Evolutionary conservation across 2,797 vertebrate species (phyloP).

Genomic region (Gallinago stenura): DNA sequence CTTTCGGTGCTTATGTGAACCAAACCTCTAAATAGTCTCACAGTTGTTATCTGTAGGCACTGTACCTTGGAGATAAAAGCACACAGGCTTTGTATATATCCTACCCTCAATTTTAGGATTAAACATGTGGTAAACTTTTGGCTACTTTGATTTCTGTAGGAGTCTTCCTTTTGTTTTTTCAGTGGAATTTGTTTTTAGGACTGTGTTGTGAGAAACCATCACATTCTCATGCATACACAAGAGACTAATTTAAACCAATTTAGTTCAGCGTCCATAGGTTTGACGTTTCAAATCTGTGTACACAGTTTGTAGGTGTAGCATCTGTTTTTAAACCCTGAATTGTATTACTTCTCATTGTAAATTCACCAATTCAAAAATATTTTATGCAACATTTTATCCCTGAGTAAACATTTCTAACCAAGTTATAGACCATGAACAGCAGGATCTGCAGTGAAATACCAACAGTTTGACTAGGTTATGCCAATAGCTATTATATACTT

Average conservation of each 20-base stretch:
- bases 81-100: neutral
- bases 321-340: neutral
- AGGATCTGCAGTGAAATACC: neutral
- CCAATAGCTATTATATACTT: neutral
- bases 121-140: neutral
- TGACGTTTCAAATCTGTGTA: neutral
- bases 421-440: neutral
- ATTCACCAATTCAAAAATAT: neutral
- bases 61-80: neutral
- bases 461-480: neutral
- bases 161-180: neutral
- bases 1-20: neutral
- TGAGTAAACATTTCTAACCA: neutral
- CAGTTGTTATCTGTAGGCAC: neutral
- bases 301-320: neutral
- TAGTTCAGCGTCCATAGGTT: neutral
- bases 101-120: neutral
- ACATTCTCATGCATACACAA: neutral
- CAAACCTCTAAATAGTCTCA: neutral
- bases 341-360: neutral
- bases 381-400: neutral
- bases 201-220: neutral
- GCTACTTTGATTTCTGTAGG: neutral
- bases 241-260: neutral
- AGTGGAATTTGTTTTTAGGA: neutral